Base-by-base conservation (phyloP, 2,797 vertebrate genomes). In the Denticeps clupeoides region DNA sequence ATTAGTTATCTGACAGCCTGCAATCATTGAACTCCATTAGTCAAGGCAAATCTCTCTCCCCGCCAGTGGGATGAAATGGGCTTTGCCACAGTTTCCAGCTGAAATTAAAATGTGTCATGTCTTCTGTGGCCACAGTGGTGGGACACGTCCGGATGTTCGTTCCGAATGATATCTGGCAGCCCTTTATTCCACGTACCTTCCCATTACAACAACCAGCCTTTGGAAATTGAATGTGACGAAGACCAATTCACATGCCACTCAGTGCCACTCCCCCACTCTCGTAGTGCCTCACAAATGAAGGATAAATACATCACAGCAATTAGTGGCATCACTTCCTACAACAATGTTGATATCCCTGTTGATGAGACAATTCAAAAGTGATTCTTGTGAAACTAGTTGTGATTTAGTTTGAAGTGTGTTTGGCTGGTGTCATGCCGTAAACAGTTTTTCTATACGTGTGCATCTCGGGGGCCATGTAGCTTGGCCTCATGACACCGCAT, bases 71-170 rank as follows among this genome's bases (percentile, higher is more conserved):
- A 79, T 79, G 63, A 79, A 79, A 78, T 72, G 56, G 70, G 75
- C 68, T 82, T 81, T 73, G 69, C 70, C 65, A 56, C 59, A 67
- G 70, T 74, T 75, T 65, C 68, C 68, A 58, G 64, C 58, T 74
- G 69, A 75, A 81, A 84, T 84, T 79, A 85, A 78, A 80, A 82
- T 64, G 77, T 76, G 78, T 80, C 79, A 78, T 69, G 70, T 77
- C 72, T 67, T 63, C 51, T 57, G 62, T 67, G 58, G 54, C 65
- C 68, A 53, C 47, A 51, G 72, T 74, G 68, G 55, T 67, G 53
- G 62, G 64, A 56, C 60, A 52, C 61, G 64, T 76, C 69, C 63
- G 68, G 49, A 47, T 64, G 55, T 65, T 67, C 71, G 59, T 58
- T 68, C 50, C 43, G 59, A 69, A 74, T 73, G 57, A 64, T 67